Evolutionary conservation across 2,113 vertebrate species (phyloP).

Genomic region (Brachyistius frenatus): DNA sequence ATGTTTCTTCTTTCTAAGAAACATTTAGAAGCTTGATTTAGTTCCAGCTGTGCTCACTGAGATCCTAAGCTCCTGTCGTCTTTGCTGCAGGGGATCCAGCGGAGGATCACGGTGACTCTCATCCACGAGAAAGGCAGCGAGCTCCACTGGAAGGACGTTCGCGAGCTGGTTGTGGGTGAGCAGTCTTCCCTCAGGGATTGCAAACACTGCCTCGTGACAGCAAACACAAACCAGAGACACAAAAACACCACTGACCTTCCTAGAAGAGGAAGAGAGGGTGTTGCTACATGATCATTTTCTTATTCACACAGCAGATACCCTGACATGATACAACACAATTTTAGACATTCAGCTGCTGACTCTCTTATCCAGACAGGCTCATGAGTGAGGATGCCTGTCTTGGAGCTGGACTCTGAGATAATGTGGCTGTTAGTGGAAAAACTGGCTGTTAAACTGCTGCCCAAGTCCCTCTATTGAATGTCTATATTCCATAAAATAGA

Average conservation of each 20-base stretch:
- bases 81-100: slow-evolving; percentile 92
- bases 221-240: neutral
- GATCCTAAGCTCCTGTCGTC: slow-evolving; percentile 45
- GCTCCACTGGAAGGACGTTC: slow-evolving; percentile 97
- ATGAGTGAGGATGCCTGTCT: slow-evolving; percentile 14
- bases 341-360: slow-evolving; percentile 36
- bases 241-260: neutral
- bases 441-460: neutral
- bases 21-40: neutral
- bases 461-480: neutral
- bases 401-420: slow-evolving; percentile 12
- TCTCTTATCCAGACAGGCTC: slow-evolving; percentile 6
- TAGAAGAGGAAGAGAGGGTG: no score
- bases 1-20: neutral
- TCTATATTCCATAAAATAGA: neutral
- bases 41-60: neutral
- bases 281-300: no score
- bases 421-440: neutral
- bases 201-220: neutral
- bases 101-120: slow-evolving; percentile 95
- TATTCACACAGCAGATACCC: no score
- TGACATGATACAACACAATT: neutral
- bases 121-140: slow-evolving; percentile 98
- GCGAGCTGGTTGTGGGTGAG: slow-evolving; percentile 98
- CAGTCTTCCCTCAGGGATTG: slow-evolving; percentile 12